Percentiles rank a stretch among this genome's conserved stretches.
phyloP scores from a whole-genome alignment of 2,113 vertebrate species.

The Tauraco erythrolophus region DNA sequence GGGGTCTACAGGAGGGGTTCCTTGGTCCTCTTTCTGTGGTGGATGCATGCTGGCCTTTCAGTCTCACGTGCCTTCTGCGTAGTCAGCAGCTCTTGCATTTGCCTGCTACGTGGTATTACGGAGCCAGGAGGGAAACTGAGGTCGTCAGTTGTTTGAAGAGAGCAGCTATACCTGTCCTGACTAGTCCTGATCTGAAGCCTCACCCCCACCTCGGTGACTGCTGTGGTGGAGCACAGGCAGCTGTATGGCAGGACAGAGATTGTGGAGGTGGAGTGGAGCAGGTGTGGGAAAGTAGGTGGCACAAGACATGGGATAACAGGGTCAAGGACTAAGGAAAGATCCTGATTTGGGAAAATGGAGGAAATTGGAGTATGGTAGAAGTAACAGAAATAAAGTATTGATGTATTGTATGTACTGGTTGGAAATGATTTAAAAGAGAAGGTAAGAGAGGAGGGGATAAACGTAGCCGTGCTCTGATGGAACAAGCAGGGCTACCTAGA shows the following conservation, averaged over 20 bases:
- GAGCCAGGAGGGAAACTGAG: background rate
- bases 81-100: background rate
- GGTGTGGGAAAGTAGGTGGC: background rate
- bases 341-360: background rate
- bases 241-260: background rate
- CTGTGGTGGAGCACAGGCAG: background rate
- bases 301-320: background rate
- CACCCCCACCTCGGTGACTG: background rate
- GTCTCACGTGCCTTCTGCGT: rapidly evolving
- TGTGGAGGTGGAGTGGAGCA: background rate
- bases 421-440: background rate
- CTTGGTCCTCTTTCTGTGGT: rapidly evolving
- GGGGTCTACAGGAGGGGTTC: background rate
- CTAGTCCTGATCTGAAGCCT: background rate
- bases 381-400: background rate
- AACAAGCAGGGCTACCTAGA: background rate
- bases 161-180: background rate
- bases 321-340: background rate
- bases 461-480: background rate
- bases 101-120: background rate
- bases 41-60: rapidly evolving
- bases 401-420: background rate
- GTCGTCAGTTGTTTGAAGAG: background rate
- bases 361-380: background rate
- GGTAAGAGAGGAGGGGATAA: background rate